Percentiles rank a stretch among this genome's conserved stretches.
phyloP scores from a whole-genome alignment of 2,797 vertebrate species.

The Liasis olivaceus region DNA sequence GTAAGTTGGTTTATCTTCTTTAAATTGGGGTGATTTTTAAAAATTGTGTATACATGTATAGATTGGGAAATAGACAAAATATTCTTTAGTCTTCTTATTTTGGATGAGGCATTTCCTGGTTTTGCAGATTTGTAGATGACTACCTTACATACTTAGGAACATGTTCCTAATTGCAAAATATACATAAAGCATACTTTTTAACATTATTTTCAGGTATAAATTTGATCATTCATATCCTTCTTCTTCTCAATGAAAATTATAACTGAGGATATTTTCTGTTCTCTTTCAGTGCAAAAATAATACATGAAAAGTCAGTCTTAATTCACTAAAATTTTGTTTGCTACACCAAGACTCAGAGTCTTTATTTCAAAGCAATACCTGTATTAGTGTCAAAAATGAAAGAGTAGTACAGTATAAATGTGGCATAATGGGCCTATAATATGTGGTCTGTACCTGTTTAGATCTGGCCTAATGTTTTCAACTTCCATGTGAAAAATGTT shows the following conservation, averaged over 20 bases:
- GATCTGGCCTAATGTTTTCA: rapidly evolving
- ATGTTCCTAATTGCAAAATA: neutral
- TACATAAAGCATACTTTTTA: neutral
- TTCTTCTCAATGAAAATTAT: neutral
- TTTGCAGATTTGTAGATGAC: neutral
- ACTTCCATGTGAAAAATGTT: neutral
- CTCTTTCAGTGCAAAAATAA: neutral
- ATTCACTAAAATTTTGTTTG: neutral
- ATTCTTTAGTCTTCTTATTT: neutral
- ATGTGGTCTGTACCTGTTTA: neutral
- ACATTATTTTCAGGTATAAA: neutral
- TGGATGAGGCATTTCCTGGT: neutral
- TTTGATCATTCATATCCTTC: neutral
- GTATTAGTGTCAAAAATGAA: neutral
- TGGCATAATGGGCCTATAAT: neutral
- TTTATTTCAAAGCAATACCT: neutral
- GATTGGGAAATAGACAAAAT: neutral
- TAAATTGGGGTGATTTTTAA: neutral
- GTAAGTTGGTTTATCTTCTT: neutral
- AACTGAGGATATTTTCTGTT: neutral
- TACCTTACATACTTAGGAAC: neutral
- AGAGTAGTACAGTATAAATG: neutral
- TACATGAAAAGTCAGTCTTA: neutral
- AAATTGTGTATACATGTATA: neutral
- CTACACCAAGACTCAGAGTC: neutral